phyloP scores from a whole-genome alignment of 2,888 invertebrate species.

The Drosophila affinis region DNA sequence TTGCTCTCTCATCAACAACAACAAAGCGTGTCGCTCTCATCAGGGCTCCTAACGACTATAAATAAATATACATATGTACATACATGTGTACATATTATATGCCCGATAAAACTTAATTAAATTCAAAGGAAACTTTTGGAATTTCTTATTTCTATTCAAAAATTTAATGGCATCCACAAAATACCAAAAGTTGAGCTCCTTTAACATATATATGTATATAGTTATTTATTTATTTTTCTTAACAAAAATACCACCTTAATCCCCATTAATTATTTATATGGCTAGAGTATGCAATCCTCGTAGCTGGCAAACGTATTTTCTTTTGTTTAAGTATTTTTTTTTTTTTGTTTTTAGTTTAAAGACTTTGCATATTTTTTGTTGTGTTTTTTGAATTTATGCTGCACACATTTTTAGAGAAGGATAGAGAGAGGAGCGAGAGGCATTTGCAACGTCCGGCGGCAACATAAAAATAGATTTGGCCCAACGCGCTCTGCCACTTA shows the following conservation, averaged over 20 bases:
- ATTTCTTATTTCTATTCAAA: constrained; percentile 1
- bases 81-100: not conserved
- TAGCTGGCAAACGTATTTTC: not conserved
- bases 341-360: constrained; percentile 27
- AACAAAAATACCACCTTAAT: constrained; percentile 24
- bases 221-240: constrained; percentile 17
- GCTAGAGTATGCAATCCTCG: constrained; percentile 6
- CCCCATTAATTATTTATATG: not conserved
- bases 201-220: constrained; percentile 9
- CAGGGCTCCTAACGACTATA: not conserved
- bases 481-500: constrained; percentile 45
- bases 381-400: constrained; percentile 55
- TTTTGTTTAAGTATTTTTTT: constrained; percentile 6
- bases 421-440: not conserved
- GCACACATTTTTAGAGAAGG: constrained; percentile 34
- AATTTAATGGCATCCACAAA: constrained; percentile 21
- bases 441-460: constrained; percentile 54
- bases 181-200: constrained; percentile 1
- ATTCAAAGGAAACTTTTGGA: not conserved
- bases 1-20: not conserved
- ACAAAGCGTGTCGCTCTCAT: not conserved
- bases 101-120: too few relatives aligned
- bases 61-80: not conserved
- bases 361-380: constrained; percentile 14
- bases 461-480: constrained; percentile 64